Conservation (phyloP, 2,888 invertebrate genomes). For the Entomobrya proxima region DNA sequence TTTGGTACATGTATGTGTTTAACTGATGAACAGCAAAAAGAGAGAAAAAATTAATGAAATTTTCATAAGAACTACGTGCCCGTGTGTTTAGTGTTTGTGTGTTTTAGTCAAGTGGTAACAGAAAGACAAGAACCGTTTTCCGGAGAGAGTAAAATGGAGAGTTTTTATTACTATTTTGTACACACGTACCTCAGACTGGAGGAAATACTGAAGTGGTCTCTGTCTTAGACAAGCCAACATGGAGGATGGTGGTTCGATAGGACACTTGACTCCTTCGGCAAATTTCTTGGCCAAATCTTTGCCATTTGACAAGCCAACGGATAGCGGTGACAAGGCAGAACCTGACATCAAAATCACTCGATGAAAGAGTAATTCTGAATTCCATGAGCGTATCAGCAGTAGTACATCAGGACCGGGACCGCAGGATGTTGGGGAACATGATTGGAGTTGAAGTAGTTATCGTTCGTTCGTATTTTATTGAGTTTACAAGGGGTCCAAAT, state of each 20-base stretch:
- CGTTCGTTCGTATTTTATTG: constrained; percentile 30
- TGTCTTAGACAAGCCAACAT: constrained; percentile 75
- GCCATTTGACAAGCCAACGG: constrained; percentile 73
- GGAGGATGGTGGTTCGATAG: constrained; percentile 73
- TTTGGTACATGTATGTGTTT: background rate
- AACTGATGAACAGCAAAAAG: constrained; percentile 11
- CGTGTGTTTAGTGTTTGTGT: constrained; percentile 24
- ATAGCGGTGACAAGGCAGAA: constrained; percentile 84
- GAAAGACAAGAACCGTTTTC: background rate
- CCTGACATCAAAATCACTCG: constrained; percentile 87
- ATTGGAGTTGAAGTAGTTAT: constrained; percentile 37
- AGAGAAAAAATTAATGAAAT: constrained; percentile 53
- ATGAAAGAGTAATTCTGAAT: constrained; percentile 80
- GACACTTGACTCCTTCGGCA: constrained; percentile 74
- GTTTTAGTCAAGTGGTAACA: background rate
- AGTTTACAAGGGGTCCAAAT: constrained; percentile 37
- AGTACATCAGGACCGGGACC: constrained; percentile 10
- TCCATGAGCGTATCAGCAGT: constrained; percentile 23
- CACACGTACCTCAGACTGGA: constrained; percentile 74
- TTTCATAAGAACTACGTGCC: constrained; percentile 47
- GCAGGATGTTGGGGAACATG: constrained; percentile 32
- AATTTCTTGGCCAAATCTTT: constrained; percentile 77
- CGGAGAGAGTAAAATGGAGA: background rate
- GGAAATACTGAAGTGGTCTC: constrained; percentile 74
- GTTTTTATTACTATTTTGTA: constrained; percentile 9